Evolutionary conservation across 1,140 invertebrate genomes (phyloP).

Genomic region (Hydropsyche tenuis): DNA sequence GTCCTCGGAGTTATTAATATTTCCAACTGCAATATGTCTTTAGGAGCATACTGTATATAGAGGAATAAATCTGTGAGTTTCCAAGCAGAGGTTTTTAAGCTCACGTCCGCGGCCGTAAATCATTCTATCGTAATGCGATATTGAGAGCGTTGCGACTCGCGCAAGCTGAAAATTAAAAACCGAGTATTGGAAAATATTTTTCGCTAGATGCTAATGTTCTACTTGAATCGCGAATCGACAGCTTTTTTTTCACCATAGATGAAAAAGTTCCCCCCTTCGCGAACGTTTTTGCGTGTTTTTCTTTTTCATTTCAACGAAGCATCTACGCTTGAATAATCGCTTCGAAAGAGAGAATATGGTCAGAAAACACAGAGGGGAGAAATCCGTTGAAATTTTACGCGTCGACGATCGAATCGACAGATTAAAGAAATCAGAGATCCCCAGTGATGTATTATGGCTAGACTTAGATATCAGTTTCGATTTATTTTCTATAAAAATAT

Average conservation of each 20-base stretch:
- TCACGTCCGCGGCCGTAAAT: conserved; percentile 12
- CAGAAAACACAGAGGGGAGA: conserved; percentile 35
- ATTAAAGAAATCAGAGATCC: conserved; percentile 49
- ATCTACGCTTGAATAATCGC: no score
- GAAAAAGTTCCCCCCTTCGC: background rate
- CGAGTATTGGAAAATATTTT: conserved; percentile 1
- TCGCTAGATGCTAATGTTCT: background rate
- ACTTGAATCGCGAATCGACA: background rate
- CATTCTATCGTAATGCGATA: conserved; percentile 11
- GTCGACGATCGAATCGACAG: conserved; percentile 48
- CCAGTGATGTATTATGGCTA: no score
- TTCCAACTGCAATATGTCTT: no score
- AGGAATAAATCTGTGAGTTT: background rate
- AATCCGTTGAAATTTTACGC: conserved; percentile 52
- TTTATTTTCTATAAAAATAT: no score
- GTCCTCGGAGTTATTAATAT: no score
- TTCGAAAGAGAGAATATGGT: background rate
- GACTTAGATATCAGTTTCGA: no score
- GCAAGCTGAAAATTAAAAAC: background rate
- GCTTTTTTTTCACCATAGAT: background rate
- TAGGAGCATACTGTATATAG: no score
- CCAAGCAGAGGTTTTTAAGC: background rate
- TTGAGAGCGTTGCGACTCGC: conserved; percentile 2
- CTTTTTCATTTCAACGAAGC: no score
- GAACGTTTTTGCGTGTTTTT: background rate